Percentiles rank a stretch among this genome's conserved stretches.
These are phyloP conservation scores for Chrysochloris asiatica DNA, from an alignment of 2,113 vertebrate genomes.

Conservation along the genomic window DNA sequence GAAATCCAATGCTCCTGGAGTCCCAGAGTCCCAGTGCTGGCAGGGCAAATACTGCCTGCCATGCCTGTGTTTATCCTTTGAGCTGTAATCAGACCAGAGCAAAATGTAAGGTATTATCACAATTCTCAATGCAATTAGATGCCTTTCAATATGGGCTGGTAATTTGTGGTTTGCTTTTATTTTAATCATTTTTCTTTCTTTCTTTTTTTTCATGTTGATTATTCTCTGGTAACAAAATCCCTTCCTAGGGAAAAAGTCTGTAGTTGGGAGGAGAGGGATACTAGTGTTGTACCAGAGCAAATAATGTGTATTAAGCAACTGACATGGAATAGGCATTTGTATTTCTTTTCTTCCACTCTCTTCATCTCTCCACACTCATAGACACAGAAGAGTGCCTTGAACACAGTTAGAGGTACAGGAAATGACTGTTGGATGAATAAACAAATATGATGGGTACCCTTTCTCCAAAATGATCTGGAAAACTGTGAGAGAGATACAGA, in stretches of 20 bases:
- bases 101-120: constrained; percentile 30
- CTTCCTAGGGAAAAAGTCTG: constrained; percentile 10
- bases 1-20: not conserved
- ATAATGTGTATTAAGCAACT: not conserved
- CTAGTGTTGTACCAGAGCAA: not conserved
- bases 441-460: not conserved
- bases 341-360: not conserved
- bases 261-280: not conserved
- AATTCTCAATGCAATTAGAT: constrained; percentile 42
- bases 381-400: not conserved
- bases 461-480: not conserved
- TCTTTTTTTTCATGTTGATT: not conserved
- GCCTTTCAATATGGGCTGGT: not conserved
- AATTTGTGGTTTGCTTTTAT: constrained; percentile 50
- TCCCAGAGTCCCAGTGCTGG: not conserved
- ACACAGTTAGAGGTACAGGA: not conserved
- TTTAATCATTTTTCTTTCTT: not conserved
- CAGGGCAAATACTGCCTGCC: constrained; percentile 15
- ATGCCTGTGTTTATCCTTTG: constrained; percentile 34
- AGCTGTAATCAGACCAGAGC: constrained; percentile 54
- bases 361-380: not conserved
- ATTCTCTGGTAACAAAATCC: not conserved
- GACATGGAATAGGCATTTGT: not conserved
- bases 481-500: not conserved
- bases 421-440: not conserved